A percentile compares a stretch with the other conserved stretches of the same genome.
Evolutionary conservation across 2,888 invertebrate genomes (phyloP).

Genomic region (Gastrophysa polygoni): DNA sequence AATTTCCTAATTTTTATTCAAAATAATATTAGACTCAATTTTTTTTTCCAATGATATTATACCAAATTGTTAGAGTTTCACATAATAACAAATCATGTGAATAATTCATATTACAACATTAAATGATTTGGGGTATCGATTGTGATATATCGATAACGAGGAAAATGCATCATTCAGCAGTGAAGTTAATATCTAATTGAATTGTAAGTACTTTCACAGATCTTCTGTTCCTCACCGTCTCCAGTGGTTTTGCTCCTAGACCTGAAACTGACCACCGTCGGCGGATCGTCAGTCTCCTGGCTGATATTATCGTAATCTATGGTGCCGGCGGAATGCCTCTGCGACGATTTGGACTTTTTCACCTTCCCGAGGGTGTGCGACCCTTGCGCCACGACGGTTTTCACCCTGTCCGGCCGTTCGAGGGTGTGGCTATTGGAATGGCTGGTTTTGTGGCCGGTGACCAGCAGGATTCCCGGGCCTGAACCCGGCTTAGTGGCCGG

Average conservation of each 20-base stretch:
- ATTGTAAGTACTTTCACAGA: no score
- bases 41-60: no score
- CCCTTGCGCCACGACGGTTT: conserved; percentile 41
- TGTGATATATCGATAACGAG: no score
- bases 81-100: no score
- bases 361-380: conserved; percentile 85
- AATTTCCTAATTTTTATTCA: no score
- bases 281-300: conserved; percentile 72
- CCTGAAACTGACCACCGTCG: conserved; percentile 66
- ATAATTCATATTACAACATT: no score
- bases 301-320: conserved; percentile 84
- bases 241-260: conserved; percentile 91
- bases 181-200: no score
- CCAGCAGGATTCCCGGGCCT: conserved; percentile 58
- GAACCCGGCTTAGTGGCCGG: conserved; percentile 75
- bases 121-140: no score
- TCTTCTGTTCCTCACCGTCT: no score
- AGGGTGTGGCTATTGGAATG: conserved; percentile 64
- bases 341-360: conserved; percentile 75
- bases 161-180: no score
- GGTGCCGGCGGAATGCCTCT: conserved; percentile 82
- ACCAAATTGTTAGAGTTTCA: no score
- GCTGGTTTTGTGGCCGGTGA: conserved; percentile 54
- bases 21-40: no score
- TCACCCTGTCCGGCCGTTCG: conserved; percentile 60